Base-by-base conservation (phyloP, 2,888 invertebrate species). In the Poecilobothrus nobilitatus region DNA sequence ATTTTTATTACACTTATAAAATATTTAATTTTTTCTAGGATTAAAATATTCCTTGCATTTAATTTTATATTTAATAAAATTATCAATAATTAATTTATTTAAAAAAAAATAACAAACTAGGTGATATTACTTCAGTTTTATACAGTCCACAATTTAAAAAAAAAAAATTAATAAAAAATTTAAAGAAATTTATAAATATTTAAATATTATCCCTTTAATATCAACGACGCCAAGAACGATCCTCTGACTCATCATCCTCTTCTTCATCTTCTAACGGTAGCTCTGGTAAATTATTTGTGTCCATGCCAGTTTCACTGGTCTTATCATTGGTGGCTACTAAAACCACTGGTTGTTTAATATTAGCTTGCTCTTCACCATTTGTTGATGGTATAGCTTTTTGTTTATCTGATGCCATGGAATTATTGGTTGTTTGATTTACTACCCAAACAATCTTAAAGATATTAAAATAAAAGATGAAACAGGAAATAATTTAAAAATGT, bases 201-300 rank as follows among this genome's bases (percentile, higher is more conserved):
- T 53, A n/a, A 18, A 12, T 53, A 53, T n/a, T 2, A 18, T 53
- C 15, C 18, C 66, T 71, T 71, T 68, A 66, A 70, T 76, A 85
- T 86, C 90, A 94, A 91, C 94, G 94, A 73, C 95, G 85, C 95
- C 95, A 95, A 34, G 94, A 92, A 73, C 95, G 86, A 75, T 92
- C 90, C 79, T 91, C 91, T 63, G 91, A 90, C 72, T 89, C 89
- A 65, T 95, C 94, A 67, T 95, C 95, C 71, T 95, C 94, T 76
- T 95, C 91, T 74, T 90, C 90, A 75, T 89, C 91, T 75, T 91
- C 91, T 15, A 94, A 85, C 22, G 91, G 85, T 68, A 90, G 83
- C 76, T 91, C 87, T 73, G 88, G 88, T 68, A 85, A 73, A 65
- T 78, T 78, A 70, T 80, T 80, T 65, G 74, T 77, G 66, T 69